These are phyloP conservation scores for Lamellibrachia luymesi DNA, from an alignment of 1,140 invertebrate species.

Conservation along the genomic window DNA sequence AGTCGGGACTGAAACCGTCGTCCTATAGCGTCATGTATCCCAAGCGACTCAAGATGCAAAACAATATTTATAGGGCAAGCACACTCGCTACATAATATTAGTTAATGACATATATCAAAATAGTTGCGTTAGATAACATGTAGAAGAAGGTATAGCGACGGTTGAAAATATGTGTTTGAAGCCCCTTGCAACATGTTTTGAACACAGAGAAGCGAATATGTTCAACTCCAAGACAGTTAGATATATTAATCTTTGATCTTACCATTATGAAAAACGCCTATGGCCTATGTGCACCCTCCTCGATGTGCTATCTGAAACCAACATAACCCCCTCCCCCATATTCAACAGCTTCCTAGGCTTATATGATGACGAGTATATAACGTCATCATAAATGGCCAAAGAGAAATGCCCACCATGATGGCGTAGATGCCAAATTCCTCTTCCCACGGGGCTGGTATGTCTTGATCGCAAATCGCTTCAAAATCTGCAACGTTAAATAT, in stretches of 20 bases:
- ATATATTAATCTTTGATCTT: too few species aligned
- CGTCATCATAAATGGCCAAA: not conserved
- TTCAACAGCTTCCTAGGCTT: too few species aligned
- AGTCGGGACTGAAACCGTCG: conserved; percentile 20
- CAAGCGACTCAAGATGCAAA: not conserved
- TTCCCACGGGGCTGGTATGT: conserved; percentile 24
- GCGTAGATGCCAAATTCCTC: conserved; percentile 25
- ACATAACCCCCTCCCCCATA: too few species aligned
- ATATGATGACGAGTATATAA: not conserved
- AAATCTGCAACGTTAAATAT: conserved; percentile 18
- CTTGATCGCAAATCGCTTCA: conserved; percentile 17
- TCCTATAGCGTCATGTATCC: not conserved
- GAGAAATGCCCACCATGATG: conserved; percentile 22
- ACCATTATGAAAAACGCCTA: too few species aligned
- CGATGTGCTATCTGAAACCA: too few species aligned
- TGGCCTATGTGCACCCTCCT: too few species aligned
- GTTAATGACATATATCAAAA: not conserved
- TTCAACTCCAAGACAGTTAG: too few species aligned
- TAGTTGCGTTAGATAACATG: too few species aligned
- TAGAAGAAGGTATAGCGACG: too few species aligned
- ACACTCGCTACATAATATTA: not conserved
- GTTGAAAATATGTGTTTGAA: too few species aligned
- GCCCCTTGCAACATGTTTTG: not conserved
- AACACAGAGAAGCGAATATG: not conserved
- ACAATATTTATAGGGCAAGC: not conserved